Evolutionary conservation across 2,113 vertebrate genomes (phyloP), one percentile per base, ranked within the genome.

Genomic region (Lampris megalopsis): DNA sequence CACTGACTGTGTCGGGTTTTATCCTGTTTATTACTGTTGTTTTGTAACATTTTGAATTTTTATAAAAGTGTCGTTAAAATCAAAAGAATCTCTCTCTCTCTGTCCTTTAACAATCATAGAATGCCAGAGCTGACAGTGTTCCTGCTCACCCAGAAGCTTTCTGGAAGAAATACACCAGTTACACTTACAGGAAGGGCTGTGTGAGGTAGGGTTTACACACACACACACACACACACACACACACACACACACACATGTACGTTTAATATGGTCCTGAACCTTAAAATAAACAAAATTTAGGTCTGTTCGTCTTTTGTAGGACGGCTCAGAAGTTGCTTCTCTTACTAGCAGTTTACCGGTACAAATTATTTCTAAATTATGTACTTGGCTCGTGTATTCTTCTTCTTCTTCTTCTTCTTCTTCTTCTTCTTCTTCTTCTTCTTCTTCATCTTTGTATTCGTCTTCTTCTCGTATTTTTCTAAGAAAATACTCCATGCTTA

Each of bases 101-200:
- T 64, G 45, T 47, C 50, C 75, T 54, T 13, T 56, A 63, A 79
- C 68, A 79, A 75, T 79, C 76, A 71, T 49, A 5, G 37, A 40
- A 71, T 45, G 61, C 62, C 65, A 64, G 60, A 53, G 68, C 68
- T 73, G 68, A 71, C 3, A 38, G 1, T 48, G 62, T 73, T 7
- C 9, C 53, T 52, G 45, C 53, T 38, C 52, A 68, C 73, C 58
- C 69, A 73, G 45, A 2, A 24, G 57, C 57, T 53, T 60, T 57
- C 70, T 57, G 54, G 47, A 49, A 1, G 2, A 54, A 24, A 24
- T 24, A 24, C 24, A 41, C 45, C 42, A 50, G 9, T 77, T 45
- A 47, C 45, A 62, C 2, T 61, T 56, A 68, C 35, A 0, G 7
- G 35, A n/a, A 73, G 43, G n/a, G 53, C 24, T 40, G n/a, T n/a